These are phyloP conservation scores for Adelosebastes latens DNA, from an alignment of 2,797 vertebrate species.

Conservation along the genomic window DNA sequence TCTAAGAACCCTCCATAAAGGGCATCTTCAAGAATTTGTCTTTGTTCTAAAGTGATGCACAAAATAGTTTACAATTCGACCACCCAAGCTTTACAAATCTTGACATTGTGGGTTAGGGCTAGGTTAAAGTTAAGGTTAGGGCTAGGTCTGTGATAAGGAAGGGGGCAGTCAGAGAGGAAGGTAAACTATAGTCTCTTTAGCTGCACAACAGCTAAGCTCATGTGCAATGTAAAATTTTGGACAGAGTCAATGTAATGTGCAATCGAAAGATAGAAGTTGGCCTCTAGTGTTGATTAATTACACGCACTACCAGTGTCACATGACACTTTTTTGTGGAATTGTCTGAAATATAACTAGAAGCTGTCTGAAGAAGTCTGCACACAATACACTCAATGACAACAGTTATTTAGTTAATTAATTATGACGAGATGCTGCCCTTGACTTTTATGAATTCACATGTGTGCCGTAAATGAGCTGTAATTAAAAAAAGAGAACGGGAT, in stretches of 20 bases:
- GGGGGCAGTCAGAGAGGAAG: neutral
- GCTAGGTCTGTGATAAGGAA: neutral
- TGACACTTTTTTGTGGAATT: too few species aligned
- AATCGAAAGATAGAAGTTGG: neutral
- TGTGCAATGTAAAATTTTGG: neutral
- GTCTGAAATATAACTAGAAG: too few species aligned
- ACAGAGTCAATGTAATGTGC: neutral
- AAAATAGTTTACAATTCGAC: neutral
- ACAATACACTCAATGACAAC: neutral
- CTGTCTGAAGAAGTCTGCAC: too few species aligned
- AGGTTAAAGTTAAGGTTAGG: neutral
- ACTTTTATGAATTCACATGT: neutral
- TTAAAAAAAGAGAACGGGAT: too few species aligned
- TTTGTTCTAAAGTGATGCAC: neutral
- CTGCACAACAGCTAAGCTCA: neutral
- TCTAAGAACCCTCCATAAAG: neutral
- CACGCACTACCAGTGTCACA: fast-evolving
- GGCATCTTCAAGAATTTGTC: neutral
- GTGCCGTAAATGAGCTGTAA: neutral
- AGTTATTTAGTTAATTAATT: neutral
- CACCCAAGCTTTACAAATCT: neutral
- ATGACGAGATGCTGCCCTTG: neutral
- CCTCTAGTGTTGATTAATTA: neutral
- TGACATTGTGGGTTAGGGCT: too few species aligned
- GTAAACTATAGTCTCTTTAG: too few species aligned